phyloP scores from a whole-genome alignment of 1,140 invertebrate species.

The Aphaenogaster ashmeadi region DNA sequence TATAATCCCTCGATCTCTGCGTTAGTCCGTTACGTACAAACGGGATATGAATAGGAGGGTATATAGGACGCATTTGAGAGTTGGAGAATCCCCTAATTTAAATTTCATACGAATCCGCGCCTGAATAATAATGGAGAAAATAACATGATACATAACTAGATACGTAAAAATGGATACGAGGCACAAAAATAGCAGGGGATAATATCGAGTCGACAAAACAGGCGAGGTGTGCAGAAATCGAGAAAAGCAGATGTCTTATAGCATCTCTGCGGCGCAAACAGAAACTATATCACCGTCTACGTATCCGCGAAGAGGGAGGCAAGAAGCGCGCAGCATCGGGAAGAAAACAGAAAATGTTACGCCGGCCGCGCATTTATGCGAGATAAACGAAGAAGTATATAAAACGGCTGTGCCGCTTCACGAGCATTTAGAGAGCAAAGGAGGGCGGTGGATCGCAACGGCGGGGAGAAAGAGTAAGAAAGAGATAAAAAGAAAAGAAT shows the following conservation, averaged over 20 bases:
- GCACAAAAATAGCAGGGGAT: conserved; percentile 24
- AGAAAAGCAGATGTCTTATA: conserved; percentile 35
- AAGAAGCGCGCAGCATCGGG: conserved; percentile 25
- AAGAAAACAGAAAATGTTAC: conserved; percentile 54
- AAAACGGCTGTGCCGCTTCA: conserved; percentile 4
- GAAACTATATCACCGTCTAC: conserved; percentile 28
- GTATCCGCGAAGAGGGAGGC: conserved; percentile 1
- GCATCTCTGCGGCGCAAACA: conserved; percentile 39
- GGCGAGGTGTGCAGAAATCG: background rate
- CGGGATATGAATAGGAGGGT: conserved; percentile 9
- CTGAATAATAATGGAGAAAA: conserved; percentile 35
- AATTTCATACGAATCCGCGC: conserved; percentile 37
- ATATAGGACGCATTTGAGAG: background rate
- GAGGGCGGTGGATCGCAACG: conserved; percentile 6
- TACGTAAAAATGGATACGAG: background rate
- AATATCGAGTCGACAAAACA: conserved; percentile 35
- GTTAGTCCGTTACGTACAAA: conserved; percentile 20
- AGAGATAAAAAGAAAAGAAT: conserved; percentile 32
- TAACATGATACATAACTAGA: conserved; percentile 8
- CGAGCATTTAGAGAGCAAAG: conserved; percentile 22
- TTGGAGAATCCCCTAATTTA: conserved; percentile 38
- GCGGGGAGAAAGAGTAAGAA: background rate
- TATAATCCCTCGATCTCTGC: conserved; percentile 14
- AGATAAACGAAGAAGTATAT: conserved; percentile 57
- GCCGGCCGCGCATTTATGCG: conserved; percentile 36